phyloP scores from a whole-genome alignment of 1,140 invertebrate genomes.

The Atta colombica region DNA sequence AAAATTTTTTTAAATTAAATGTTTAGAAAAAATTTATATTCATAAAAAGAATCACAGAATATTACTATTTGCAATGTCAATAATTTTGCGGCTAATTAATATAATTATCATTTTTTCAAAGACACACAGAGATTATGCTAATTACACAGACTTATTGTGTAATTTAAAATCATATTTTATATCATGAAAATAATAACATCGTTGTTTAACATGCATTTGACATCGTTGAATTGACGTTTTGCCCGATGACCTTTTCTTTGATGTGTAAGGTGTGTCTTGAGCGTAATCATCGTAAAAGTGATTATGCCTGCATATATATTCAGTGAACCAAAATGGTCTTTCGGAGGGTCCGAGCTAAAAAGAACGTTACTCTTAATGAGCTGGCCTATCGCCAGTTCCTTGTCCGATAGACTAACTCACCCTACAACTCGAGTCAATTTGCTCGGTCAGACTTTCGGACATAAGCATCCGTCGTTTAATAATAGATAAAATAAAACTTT shows the following conservation, averaged over 20 bases:
- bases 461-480: neutral
- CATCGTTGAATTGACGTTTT: neutral
- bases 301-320: conserved; percentile 55
- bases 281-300: neutral
- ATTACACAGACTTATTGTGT: neutral
- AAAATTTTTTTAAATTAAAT: neutral
- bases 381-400: conserved; percentile 75
- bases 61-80: neutral
- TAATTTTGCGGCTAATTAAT: neutral
- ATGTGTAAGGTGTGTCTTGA: neutral
- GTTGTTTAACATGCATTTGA: neutral
- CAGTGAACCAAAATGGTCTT: conserved; percentile 53
- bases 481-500: neutral
- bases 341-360: conserved; percentile 64
- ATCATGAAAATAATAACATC: neutral
- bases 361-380: conserved; percentile 77
- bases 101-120: neutral
- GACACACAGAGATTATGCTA: neutral
- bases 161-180: neutral
- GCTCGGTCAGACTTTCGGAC: conserved; percentile 30
- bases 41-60: neutral
- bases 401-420: conserved; percentile 57
- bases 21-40: neutral
- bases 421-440: conserved; percentile 49
- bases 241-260: conserved; percentile 30